Conservation (phyloP, 2,113 vertebrate species). For the Hippocampus guttulatus region DNA sequence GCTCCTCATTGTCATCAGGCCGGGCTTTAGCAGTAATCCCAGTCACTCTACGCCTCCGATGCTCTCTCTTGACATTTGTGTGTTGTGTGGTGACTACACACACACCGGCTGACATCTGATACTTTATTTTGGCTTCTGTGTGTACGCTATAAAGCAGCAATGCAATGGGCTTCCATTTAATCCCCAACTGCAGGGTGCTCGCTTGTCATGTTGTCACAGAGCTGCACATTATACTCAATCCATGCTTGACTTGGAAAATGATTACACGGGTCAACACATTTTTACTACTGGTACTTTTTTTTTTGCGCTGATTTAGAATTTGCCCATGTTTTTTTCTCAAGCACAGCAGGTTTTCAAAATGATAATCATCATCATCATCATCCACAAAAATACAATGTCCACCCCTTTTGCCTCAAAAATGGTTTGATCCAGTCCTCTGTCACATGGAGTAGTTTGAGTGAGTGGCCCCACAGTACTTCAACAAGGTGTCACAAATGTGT, state of each 20-base stretch:
- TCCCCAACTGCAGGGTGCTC: constrained; percentile 23
- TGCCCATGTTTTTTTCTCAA: too few species aligned
- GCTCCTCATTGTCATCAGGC: constrained; percentile 64
- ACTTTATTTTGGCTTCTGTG: constrained; percentile 70
- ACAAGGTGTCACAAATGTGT: too few species aligned
- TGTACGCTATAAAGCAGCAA: constrained; percentile 40
- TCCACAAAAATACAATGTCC: too few species aligned
- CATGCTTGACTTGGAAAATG: neutral
- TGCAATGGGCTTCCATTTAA: constrained; percentile 44
- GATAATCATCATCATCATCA: too few species aligned
- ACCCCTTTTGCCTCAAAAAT: too few species aligned
- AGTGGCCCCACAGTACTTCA: too few species aligned
- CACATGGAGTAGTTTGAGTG: too few species aligned
- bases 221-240: neutral
- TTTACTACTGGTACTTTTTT: too few species aligned
- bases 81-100: constrained; percentile 65
- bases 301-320: too few species aligned
- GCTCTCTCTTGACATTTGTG: constrained; percentile 67
- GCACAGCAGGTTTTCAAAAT: too few species aligned
- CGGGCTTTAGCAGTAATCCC: constrained; percentile 67
- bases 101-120: constrained; percentile 64
- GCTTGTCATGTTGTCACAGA: constrained; percentile 30
- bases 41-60: constrained; percentile 64
- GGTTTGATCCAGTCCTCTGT: too few species aligned
- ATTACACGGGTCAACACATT: neutral